Percentiles rank a stretch among this genome's conserved stretches.
Conservation (phyloP, 2,888 invertebrate genomes). For the Thymelicus acteon region DNA sequence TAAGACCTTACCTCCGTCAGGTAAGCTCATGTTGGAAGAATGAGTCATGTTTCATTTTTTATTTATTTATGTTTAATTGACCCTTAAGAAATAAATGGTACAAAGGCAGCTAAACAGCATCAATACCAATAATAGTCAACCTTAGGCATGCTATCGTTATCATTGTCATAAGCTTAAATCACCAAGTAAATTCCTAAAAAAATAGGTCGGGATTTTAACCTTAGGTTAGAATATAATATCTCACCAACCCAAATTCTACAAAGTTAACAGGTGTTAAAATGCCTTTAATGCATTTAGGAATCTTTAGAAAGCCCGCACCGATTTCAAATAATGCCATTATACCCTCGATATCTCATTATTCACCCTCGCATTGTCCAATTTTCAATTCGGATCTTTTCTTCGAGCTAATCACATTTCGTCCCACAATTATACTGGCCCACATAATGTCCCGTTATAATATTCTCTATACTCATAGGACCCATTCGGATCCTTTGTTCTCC, state of each 20-base stretch:
- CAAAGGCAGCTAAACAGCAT: too few species aligned
- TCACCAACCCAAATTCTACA: not conserved
- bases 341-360: conserved; percentile 16
- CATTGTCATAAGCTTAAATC: too few species aligned
- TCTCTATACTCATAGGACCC: conserved; percentile 45
- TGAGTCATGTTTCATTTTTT: too few species aligned
- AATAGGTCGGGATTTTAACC: not conserved
- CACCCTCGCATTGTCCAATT: conserved; percentile 21
- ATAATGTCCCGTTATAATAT: conserved; percentile 43
- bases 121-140: too few species aligned
- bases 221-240: not conserved
- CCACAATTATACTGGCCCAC: conserved; percentile 41
- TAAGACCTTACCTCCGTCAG: too few species aligned
- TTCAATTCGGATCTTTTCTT: conserved; percentile 36
- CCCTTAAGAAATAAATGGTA: too few species aligned
- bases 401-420: conserved; percentile 43
- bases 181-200: too few species aligned
- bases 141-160: too few species aligned
- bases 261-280: not conserved
- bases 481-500: conserved; percentile 50
- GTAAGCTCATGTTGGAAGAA: too few species aligned
- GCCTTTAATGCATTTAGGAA: conserved; percentile 2
- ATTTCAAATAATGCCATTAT: conserved; percentile 9
- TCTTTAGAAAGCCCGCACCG: not conserved
- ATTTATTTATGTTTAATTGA: too few species aligned